A percentile compares a stretch with the other conserved stretches of the same genome.
These are phyloP conservation scores for Batillaria attramentaria DNA, from an alignment of 1,140 invertebrate species.

Conservation along the genomic window DNA sequence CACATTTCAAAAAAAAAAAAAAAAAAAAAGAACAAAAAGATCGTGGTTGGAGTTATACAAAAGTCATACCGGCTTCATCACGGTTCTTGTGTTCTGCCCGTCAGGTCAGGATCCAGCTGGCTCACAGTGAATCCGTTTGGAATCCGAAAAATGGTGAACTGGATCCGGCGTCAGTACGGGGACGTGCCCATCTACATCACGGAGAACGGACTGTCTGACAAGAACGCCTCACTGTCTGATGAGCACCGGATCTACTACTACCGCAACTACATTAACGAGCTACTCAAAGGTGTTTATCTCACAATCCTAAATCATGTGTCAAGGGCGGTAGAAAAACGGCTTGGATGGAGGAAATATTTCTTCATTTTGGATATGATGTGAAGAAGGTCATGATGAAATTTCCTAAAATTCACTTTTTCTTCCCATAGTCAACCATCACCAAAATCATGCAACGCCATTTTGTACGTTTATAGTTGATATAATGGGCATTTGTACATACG, in stretches of 20 bases:
- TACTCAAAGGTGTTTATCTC: constrained; percentile 73
- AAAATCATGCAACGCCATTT: too few species aligned
- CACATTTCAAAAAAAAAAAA: neutral
- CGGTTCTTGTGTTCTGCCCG: neutral
- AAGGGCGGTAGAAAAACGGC: neutral
- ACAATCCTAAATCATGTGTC: neutral
- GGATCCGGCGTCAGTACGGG: constrained; percentile 77
- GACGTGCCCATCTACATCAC: constrained; percentile 79
- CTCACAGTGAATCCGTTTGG: constrained; percentile 77
- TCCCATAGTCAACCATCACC: too few species aligned
- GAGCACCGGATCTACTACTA: constrained; percentile 74
- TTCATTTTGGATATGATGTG: neutral
- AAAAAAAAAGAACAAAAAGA: neutral
- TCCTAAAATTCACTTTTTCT: neutral
- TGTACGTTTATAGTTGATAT: neutral
- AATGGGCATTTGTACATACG: neutral
- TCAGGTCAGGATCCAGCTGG: constrained; percentile 65
- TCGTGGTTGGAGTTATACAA: neutral
- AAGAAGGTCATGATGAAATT: neutral
- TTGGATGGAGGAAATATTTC: neutral
- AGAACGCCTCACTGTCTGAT: constrained; percentile 73
- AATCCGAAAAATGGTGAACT: constrained; percentile 78
- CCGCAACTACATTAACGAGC: constrained; percentile 76
- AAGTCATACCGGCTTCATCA: neutral
- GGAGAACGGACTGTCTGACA: constrained; percentile 80